Conservation (phyloP, 2,113 vertebrate species). For the Callipepla squamata region DNA sequence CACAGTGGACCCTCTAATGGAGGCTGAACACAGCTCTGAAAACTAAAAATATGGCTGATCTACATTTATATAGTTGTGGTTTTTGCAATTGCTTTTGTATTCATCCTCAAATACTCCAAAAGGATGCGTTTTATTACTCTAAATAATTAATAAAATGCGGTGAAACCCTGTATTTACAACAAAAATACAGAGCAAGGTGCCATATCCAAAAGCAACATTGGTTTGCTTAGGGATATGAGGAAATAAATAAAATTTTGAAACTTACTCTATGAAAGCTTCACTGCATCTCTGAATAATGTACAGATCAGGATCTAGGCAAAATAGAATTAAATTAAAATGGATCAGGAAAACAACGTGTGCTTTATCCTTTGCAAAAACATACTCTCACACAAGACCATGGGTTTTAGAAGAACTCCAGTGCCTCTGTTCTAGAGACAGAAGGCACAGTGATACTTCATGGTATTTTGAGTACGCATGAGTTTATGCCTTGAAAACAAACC, state of each 20-base stretch:
- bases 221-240: background rate
- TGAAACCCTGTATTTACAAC: background rate
- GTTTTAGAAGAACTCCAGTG: background rate
- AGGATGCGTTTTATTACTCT: background rate
- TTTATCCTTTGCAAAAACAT: background rate
- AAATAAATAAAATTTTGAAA: background rate
- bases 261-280: background rate
- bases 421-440: background rate
- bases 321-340: background rate
- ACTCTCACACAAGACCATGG: background rate
- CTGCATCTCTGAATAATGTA: background rate
- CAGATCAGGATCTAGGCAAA: accelerated
- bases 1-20: background rate
- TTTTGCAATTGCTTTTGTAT: background rate
- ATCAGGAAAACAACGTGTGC: accelerated
- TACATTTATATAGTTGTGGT: slow-evolving; percentile 28
- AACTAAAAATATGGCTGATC: slow-evolving; percentile 18
- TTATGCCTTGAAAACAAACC: background rate
- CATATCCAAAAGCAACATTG: background rate
- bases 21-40: background rate
- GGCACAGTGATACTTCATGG: background rate
- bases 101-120: background rate
- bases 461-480: background rate
- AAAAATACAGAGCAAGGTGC: background rate
- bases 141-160: background rate